phyloP scores from a whole-genome alignment of 2,797 vertebrate genomes.

The Sus cebifrons region DNA sequence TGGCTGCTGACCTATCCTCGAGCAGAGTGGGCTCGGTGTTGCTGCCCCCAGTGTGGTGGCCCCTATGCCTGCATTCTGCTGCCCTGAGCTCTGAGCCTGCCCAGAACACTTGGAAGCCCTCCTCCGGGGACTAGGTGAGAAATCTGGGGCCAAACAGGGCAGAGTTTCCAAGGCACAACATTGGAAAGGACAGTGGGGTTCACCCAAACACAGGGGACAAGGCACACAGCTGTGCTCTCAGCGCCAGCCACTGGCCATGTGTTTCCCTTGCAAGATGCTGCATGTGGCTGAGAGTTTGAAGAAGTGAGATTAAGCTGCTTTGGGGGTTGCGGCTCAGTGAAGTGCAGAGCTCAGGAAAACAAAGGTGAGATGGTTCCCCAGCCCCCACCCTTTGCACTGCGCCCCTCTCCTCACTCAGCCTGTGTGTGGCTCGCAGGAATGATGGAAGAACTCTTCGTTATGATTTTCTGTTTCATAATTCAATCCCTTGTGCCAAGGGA shows the following conservation, averaged over 20 bases:
- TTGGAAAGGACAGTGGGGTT: background rate
- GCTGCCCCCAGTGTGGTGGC: fast-evolving
- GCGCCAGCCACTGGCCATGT: fast-evolving
- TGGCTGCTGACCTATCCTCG: background rate
- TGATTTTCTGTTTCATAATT: conserved; percentile 13
- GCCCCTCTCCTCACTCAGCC: fast-evolving
- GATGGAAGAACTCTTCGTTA: fast-evolving
- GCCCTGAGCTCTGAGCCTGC: fast-evolving
- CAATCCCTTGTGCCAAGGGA: background rate
- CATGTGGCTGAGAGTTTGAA: background rate
- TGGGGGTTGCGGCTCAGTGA: background rate
- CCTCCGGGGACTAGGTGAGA: fast-evolving
- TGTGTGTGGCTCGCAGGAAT: fast-evolving
- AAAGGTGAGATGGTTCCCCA: fast-evolving
- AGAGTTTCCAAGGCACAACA: fast-evolving
- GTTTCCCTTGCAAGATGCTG: background rate
- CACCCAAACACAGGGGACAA: fast-evolving
- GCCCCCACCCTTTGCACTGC: no score
- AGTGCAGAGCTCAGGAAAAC: no score
- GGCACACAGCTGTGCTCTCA: fast-evolving
- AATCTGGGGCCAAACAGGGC: background rate
- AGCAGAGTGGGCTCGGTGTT: fast-evolving
- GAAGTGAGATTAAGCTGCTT: background rate
- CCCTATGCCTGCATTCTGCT: fast-evolving
- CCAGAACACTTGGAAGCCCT: background rate